Base-by-base conservation (phyloP, 2,797 vertebrate species). In the Anguilla anguilla region DNA sequence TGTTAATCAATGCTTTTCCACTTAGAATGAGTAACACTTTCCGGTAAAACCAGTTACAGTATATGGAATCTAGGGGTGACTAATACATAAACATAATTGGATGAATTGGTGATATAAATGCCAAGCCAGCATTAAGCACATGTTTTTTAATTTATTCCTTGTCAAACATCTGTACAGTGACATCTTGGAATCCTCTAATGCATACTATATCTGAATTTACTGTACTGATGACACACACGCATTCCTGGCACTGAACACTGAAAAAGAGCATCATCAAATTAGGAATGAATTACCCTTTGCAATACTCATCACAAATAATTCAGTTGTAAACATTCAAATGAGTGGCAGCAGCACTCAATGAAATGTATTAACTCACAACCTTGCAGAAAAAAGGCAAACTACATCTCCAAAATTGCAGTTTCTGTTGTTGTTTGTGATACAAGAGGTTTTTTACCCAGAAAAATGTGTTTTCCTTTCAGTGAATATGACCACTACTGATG, bases 401-500 rank as follows among this genome's bases (percentile, higher is more conserved):
- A 59, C 53, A 35, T 59, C 25, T 83, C n/a, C 86, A 83, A 69
- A 19, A n/a, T 83, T 67, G 1, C 79, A 19, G 17, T 83, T 87
- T 72, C 53, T 85, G 57, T n/a, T 64, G 57, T 77, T 51, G 83
- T 72, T 77, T 77, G 64, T 46, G 74, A 72, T 85, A 46, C 67
- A 69, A 49, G 43, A 72, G 64, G 46, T 28, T 79, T 85, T 31
- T 83, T 59, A n/a, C 61, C 57, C 19, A n/a, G 43, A 86, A 43
- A 72, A 49, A 55, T 57, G 11, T 84, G 43, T 53, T 87, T 64
- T 87, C 82, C 49, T 84, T 84, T 84, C 82, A 84, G 57, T 85
- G 39, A 31, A 88, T 57, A 15, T 85, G 83, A 49, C 69, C 51
- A 49, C 83, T 64, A 53, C 17, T 35, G 39, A 53, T 84, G 43